Percentiles rank a stretch among this genome's conserved stretches.
phyloP scores from a whole-genome alignment of 2,113 vertebrate genomes.

The Takifugu flavidus region DNA sequence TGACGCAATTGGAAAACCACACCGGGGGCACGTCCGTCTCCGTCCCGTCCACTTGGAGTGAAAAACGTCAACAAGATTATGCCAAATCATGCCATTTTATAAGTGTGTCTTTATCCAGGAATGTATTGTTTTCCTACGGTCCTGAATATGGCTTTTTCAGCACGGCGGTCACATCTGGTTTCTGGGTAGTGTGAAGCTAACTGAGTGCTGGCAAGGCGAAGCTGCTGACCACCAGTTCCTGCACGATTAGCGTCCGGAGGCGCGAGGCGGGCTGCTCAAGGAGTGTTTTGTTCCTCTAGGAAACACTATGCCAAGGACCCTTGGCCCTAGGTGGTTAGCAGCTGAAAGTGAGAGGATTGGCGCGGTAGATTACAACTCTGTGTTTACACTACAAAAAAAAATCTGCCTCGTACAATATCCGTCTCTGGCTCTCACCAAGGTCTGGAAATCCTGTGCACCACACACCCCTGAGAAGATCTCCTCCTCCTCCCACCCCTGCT shows the following conservation, averaged over 20 bases:
- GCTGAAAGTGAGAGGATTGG: slow-evolving; percentile 68
- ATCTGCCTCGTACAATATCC: slow-evolving; percentile 83
- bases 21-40: slow-evolving; percentile 58
- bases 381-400: slow-evolving; percentile 85
- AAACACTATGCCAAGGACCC: slow-evolving; percentile 68
- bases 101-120: slow-evolving; percentile 64
- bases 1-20: slow-evolving; percentile 56
- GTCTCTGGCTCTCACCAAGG: slow-evolving; percentile 81
- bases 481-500: slow-evolving; percentile 42
- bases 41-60: slow-evolving; percentile 47
- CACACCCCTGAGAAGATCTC: slow-evolving; percentile 74
- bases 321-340: slow-evolving; percentile 67
- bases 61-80: slow-evolving; percentile 62
- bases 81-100: slow-evolving; percentile 52
- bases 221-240: slow-evolving; percentile 64
- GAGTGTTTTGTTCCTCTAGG: slow-evolving; percentile 53
- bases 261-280: slow-evolving; percentile 59
- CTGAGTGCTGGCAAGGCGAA: slow-evolving; percentile 57
- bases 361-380: slow-evolving; percentile 78
- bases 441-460: slow-evolving; percentile 83
- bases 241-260: slow-evolving; percentile 52
- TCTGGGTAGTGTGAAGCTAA: slow-evolving; percentile 64
- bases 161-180: slow-evolving; percentile 68
- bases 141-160: slow-evolving; percentile 60
- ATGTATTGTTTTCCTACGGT: slow-evolving; percentile 66